Base-by-base conservation (phyloP, 2,888 invertebrate species). In the Hydrotaea diabolus region DNA sequence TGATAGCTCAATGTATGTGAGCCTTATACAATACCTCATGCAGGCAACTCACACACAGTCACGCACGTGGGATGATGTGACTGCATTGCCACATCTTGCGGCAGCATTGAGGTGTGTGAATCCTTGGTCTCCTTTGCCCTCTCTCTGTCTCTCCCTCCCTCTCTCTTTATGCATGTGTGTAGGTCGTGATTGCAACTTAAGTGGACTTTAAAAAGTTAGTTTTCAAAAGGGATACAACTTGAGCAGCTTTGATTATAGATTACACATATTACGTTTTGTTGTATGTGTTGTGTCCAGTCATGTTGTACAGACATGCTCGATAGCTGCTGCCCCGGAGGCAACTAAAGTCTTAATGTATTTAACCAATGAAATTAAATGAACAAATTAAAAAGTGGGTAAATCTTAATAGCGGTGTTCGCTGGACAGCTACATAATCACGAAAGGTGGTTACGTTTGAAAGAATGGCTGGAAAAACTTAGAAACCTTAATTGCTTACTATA, bases 161-260 rank as follows among this genome's bases (percentile, higher is more conserved):
- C 13, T 17, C 23, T 43, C 53, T 21, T n/a, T 31, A 53, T 77
- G 55, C 59, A 15, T 73, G 15, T 76, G 39, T 71, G 21, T 11
- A n/a, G 49, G 43, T 23, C 7, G 31, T 74, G 74, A 73, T 57
- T 78, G 69, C 69, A 77, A 72, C 71, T 77, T 80, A 80, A 77
- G 76, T 80, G 77, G 77, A 84, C 80, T 80, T 84, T 74, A 19
- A 64, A 77, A 80, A 84, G 62, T 80, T 77, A 80, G 26, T 80
- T 77, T 43, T 36, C 71, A 64, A 15, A 57, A 72, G n/a, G 39
- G 74, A 75, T 49, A 80, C 71, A 83, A 77, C 71, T 80, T 80
- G 43, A 80, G 69, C 36, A 77, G 75, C 43, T 77, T 74, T 77
- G 57, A 77, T 80, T 77, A 80, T 66, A 76, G 64, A 77, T 69